A percentile compares a stretch with the other conserved stretches of the same genome.
Evolutionary conservation across 2,113 vertebrate species (phyloP).

Genomic region (Cairina moschata): DNA sequence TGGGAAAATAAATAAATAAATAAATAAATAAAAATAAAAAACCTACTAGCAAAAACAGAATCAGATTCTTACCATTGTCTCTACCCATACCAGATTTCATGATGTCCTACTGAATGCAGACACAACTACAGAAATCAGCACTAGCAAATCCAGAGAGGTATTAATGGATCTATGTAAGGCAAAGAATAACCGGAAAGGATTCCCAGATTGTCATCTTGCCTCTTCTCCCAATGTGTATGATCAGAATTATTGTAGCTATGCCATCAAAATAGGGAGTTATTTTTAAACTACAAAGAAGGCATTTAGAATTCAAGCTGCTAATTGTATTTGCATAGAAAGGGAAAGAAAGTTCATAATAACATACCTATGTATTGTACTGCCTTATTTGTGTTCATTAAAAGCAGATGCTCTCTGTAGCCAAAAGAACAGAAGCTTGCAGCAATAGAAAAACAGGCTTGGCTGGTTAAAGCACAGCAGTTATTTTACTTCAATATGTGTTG

Average conservation of each 20-base stretch:
- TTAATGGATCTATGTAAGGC: not conserved
- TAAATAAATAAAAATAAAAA: no score
- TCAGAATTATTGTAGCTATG: not conserved
- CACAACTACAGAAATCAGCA: not conserved
- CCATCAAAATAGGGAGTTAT: not conserved
- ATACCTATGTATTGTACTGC: not conserved
- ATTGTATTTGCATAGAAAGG: not conserved
- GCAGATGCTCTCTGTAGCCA: not conserved
- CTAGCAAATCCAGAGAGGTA: not conserved
- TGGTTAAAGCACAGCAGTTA: constrained; percentile 16
- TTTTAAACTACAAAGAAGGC: not conserved
- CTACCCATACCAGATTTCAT: not conserved
- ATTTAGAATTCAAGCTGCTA: constrained; percentile 12
- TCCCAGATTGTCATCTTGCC: not conserved
- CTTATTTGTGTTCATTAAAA: constrained; percentile 38
- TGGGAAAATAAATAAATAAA: not conserved
- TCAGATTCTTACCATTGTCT: not conserved
- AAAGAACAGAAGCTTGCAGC: not conserved
- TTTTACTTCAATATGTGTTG: constrained; percentile 16
- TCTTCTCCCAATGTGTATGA: not conserved
- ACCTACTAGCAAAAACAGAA: not conserved
- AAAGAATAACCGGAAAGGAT: not conserved
- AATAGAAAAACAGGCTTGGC: not conserved
- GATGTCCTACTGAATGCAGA: not conserved
- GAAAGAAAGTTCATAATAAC: not conserved